Conservation (phyloP, 2,113 vertebrate genomes). For the Mugil cephalus region DNA sequence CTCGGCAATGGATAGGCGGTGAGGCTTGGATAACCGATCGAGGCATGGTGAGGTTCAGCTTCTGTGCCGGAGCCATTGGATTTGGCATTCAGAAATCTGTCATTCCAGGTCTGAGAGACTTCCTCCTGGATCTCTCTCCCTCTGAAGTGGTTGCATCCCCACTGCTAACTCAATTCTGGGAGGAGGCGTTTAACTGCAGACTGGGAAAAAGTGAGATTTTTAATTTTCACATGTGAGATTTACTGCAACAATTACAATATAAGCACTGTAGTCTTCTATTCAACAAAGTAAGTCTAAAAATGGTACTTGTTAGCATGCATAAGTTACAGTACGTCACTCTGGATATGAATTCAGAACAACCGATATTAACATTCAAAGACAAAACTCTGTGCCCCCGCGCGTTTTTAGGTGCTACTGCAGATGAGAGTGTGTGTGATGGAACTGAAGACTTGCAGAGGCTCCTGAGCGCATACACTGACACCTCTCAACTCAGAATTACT, state of each 20-base stretch:
- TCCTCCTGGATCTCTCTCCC: constrained; percentile 65
- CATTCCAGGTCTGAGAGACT: constrained; percentile 78
- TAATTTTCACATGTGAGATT: no score
- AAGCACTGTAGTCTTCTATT: no score
- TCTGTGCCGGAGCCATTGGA: constrained; percentile 71
- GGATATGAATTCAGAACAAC: no score
- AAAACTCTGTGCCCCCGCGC: no score
- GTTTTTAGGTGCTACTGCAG: constrained; percentile 2
- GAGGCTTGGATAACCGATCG: constrained; percentile 77
- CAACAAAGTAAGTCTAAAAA: no score
- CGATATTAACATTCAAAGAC: neutral
- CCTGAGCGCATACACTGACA: constrained; percentile 75
- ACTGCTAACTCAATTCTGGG: constrained; percentile 76
- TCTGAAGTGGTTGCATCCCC: constrained; percentile 45
- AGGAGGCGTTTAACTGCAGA: constrained; percentile 71
- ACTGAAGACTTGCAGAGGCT: constrained; percentile 64
- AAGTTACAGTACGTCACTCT: no score
- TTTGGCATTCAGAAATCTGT: constrained; percentile 60
- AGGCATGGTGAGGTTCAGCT: constrained; percentile 54
- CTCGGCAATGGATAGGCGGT: constrained; percentile 80
- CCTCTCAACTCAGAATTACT: constrained; percentile 75
- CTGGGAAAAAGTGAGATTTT: constrained; percentile 53
- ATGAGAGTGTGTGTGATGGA: constrained; percentile 63
- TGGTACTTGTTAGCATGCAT: no score
- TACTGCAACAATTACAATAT: no score